Evolutionary conservation across 2,888 invertebrate genomes (phyloP), one percentile per base, ranked within the genome.

Genomic region (Tuta absoluta): DNA sequence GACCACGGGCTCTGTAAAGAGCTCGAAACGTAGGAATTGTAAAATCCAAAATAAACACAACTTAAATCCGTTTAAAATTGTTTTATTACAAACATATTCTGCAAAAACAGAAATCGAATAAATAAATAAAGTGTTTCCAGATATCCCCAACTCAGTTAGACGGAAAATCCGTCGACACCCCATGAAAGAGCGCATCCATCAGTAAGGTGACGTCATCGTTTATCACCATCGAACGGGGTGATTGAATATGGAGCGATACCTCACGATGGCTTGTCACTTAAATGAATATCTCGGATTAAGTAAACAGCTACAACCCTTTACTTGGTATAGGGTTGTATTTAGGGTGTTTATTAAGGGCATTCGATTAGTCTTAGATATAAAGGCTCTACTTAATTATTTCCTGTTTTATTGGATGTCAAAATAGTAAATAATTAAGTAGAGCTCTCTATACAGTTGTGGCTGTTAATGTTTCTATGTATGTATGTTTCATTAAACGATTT

Each of bases 181-280:
- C 70, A 70, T 71, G 72, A 72, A 71, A 74, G 72, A 73, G 73
- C 74, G 71, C 82, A 85, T 86, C 85, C 78, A 83, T 86, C 85
- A 85, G 72, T 62, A 65, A 66, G 68, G 67, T 79, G 86, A 85
- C 84, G 75, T 75, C 74, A 79, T 79, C 82, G 86, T 87, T 86
- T 85, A 87, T 87, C 85, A 86, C 77, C 77, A 84, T 82, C 80
- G 81, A 82, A 85, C 77, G 85, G 85, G 84, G 84, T 86, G 81
- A 85, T 85, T 82, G 85, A 84, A 82, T 85, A 83, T 79, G 76
- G 75, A 79, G 72, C 80, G 77, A 84, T 80, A 80, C 76, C 73
- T 78, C 76, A 73, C 77, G 75, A 72, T 77, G 72, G 75, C 70
- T 73, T 76, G 77, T 81, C 80, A 74, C 73, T 71, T 75, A 71